Percentiles rank a stretch among this genome's conserved stretches.
phyloP scores from a whole-genome alignment of 2,888 invertebrate species.

The Pseudeuparius sepicola region DNA sequence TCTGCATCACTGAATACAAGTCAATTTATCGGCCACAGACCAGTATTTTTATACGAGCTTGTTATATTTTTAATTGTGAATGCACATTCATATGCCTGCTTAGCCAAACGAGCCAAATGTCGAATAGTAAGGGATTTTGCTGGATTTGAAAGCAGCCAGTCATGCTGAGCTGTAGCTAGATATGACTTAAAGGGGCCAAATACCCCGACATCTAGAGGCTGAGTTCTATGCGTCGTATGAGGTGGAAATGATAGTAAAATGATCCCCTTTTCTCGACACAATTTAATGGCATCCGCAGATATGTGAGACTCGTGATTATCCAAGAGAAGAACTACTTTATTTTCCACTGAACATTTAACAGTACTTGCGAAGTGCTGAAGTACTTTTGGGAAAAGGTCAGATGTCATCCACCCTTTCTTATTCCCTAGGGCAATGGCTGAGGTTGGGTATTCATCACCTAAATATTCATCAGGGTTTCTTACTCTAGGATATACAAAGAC shows the following conservation, averaged over 20 bases:
- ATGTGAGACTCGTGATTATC: no score
- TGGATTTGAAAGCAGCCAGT: constrained; percentile 5
- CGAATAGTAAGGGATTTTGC: constrained; percentile 6
- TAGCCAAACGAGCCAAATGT: constrained; percentile 8
- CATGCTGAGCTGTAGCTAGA: no score
- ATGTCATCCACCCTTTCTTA: constrained; percentile 21
- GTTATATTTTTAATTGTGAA: constrained; percentile 10
- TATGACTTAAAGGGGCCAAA: constrained; percentile 28
- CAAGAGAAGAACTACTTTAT: constrained; percentile 10
- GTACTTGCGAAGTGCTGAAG: constrained; percentile 17
- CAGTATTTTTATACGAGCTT: constrained; percentile 7
- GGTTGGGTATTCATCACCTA: constrained; percentile 4
- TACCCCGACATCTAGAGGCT: constrained; percentile 28
- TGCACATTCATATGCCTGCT: constrained; percentile 5
- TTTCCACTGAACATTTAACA: constrained; percentile 11
- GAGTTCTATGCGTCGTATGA: constrained; percentile 29
- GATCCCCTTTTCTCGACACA: constrained; percentile 30
- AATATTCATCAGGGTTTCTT: constrained; percentile 11
- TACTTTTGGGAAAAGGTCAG: constrained; percentile 15
- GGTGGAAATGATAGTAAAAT: constrained; percentile 31
- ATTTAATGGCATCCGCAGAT: constrained; percentile 17
- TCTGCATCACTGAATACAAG: constrained; percentile 5
- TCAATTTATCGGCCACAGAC: constrained; percentile 6
- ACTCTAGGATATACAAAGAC: constrained; percentile 10
- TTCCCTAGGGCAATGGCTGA: constrained; percentile 13